A percentile compares a stretch with the other conserved stretches of the same genome.
Conservation (phyloP, 2,888 invertebrate species). For the Yponomeuta plumbellus region DNA sequence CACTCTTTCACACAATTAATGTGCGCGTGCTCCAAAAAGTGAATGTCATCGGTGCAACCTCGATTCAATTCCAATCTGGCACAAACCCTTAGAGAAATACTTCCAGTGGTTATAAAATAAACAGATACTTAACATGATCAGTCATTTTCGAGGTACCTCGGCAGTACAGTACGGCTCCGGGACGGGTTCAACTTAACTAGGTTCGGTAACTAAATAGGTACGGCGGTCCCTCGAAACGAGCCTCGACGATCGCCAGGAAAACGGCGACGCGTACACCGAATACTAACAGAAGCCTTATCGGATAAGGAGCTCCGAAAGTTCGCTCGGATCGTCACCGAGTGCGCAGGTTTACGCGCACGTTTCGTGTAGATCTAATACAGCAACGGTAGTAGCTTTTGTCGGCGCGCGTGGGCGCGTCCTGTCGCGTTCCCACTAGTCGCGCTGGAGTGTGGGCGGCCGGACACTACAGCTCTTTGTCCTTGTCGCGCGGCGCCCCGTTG, state of each 20-base stretch:
- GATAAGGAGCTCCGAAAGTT: neutral
- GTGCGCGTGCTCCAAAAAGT: no score
- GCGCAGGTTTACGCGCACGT: no score
- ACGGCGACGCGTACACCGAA: neutral
- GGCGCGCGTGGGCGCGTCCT: no score
- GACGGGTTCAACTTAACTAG: neutral
- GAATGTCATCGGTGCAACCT: no score
- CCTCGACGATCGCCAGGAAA: neutral
- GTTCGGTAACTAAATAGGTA: neutral
- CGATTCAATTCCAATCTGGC: no score
- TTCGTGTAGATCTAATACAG: no score
- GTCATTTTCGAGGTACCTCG: neutral
- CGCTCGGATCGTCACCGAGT: no score
- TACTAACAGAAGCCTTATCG: neutral
- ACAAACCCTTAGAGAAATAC: no score
- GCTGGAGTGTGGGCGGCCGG: neutral
- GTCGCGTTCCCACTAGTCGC: no score
- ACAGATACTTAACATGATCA: neutral
- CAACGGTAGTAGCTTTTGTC: no score
- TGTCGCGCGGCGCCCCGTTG: constrained; percentile 23
- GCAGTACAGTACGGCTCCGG: neutral
- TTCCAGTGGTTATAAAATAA: no score
- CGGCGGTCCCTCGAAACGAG: neutral
- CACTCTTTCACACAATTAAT: no score
- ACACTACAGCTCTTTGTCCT: neutral